These are phyloP conservation scores for Trichomalopsis sarcophagae DNA, from an alignment of 1,140 invertebrate species.

Conservation along the genomic window DNA sequence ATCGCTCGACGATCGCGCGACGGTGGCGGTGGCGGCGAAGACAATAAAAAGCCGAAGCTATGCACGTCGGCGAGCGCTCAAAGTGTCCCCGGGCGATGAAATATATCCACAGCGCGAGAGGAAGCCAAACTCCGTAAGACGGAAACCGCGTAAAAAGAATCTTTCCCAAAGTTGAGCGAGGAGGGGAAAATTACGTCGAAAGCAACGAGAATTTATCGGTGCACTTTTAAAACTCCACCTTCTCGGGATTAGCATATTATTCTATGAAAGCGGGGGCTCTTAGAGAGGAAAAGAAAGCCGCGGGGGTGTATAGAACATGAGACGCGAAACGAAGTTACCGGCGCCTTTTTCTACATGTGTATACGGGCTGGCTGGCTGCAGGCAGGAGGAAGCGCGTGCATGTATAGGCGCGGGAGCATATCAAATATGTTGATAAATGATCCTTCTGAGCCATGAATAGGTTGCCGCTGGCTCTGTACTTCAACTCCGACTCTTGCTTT, in stretches of 20 bases:
- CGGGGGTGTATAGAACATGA: background rate
- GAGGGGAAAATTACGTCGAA: constrained; percentile 73
- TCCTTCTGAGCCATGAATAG: constrained; percentile 72
- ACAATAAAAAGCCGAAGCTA: constrained; percentile 32
- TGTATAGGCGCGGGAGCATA: constrained; percentile 66
- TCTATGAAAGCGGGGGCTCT: constrained; percentile 57
- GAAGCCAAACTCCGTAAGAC: constrained; percentile 58
- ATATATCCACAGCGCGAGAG: constrained; percentile 46
- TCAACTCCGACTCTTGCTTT: constrained; percentile 38
- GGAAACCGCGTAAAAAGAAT: constrained; percentile 69
- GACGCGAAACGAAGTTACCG: constrained; percentile 43
- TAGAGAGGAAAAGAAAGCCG: constrained; percentile 27
- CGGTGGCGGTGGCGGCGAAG: too few relatives aligned
- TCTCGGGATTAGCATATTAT: constrained; percentile 75
- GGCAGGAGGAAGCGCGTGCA: constrained; percentile 2
- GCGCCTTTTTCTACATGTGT: constrained; percentile 30
- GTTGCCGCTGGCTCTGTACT: constrained; percentile 57
- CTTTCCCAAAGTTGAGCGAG: constrained; percentile 68
- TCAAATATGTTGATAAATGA: constrained; percentile 76
- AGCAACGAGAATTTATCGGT: constrained; percentile 74
- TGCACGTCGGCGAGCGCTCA: background rate
- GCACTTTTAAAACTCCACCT: constrained; percentile 75
- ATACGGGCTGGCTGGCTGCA: too few relatives aligned
- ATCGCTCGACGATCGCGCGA: constrained; percentile 20
- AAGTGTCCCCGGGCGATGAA: constrained; percentile 57